Evolutionary conservation across 2,888 invertebrate genomes (phyloP).

Genomic region (Tetragonula carbonaria): DNA sequence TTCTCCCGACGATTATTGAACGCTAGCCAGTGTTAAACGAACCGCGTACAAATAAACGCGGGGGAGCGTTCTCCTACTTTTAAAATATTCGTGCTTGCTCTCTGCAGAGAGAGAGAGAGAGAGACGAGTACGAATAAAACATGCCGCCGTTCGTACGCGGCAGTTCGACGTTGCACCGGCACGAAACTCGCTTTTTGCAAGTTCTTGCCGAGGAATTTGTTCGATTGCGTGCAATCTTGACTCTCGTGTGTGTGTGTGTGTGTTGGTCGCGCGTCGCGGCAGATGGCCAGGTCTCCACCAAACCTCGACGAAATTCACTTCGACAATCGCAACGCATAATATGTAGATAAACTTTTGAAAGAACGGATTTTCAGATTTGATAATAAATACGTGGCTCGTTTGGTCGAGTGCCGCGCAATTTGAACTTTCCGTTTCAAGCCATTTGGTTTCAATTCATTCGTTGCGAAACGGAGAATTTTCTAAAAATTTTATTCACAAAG

Average conservation of each 20-base stretch:
- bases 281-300: constrained; percentile 25
- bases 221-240: constrained; percentile 49
- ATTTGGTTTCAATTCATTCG: too few species aligned
- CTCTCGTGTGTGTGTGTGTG: constrained; percentile 26
- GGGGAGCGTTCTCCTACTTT: constrained; percentile 24
- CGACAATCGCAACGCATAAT: too few species aligned
- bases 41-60: constrained; percentile 33
- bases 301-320: too few species aligned
- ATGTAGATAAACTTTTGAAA: too few species aligned
- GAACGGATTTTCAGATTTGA: too few species aligned
- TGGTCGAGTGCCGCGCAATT: too few species aligned
- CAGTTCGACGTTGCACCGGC: constrained; percentile 28
- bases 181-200: constrained; percentile 12
- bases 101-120: background rate
- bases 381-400: too few species aligned
- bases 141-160: constrained; percentile 17
- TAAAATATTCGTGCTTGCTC: constrained; percentile 37
- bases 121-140: constrained; percentile 41
- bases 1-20: constrained; percentile 54
- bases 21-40: constrained; percentile 52
- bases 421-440: too few species aligned
- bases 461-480: too few species aligned
- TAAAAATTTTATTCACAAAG: too few species aligned
- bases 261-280: constrained; percentile 26
- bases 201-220: constrained; percentile 30